A percentile compares a stretch with the other conserved stretches of the same genome.
Conservation (phyloP, 2,888 invertebrate genomes). For the Meiosimyza decipiens region DNA sequence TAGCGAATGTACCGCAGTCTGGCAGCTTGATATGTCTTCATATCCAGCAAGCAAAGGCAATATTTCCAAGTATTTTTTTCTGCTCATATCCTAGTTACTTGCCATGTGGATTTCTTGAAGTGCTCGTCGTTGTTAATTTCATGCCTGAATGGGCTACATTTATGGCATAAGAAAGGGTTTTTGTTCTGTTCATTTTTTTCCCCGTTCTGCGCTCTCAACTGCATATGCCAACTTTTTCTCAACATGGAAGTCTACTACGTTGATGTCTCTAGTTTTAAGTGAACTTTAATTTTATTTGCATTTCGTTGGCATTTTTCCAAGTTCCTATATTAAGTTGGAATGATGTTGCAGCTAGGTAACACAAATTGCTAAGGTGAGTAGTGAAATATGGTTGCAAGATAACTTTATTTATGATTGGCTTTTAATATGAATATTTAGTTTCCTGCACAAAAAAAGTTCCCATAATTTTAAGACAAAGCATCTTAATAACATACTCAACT, state of each 20-base stretch:
- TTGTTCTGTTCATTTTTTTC: background rate
- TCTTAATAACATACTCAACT: background rate
- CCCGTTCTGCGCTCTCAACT: background rate
- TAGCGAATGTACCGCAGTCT: background rate
- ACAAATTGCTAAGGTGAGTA: background rate
- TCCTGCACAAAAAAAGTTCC: background rate
- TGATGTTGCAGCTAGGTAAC: background rate
- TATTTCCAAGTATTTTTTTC: constrained; percentile 13
- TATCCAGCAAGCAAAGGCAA: constrained; percentile 12
- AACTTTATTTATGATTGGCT: background rate
- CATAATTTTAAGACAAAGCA: background rate
- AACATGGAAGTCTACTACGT: background rate
- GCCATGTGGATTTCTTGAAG: constrained; percentile 1
- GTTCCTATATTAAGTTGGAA: background rate
- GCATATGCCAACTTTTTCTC: constrained; percentile 8
- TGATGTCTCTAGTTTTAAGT: constrained; percentile 29
- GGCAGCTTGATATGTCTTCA: constrained; percentile 10
- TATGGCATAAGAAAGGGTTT: constrained; percentile 31
- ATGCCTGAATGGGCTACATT: constrained; percentile 58
- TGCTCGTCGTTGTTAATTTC: constrained; percentile 60
- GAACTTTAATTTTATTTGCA: constrained; percentile 32
- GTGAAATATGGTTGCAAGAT: background rate
- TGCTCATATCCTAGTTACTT: background rate
- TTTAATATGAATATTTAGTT: background rate
- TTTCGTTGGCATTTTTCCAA: constrained; percentile 24